Base-by-base conservation (phyloP, 2,888 invertebrate species). In the Amblyjoppa proteus region DNA sequence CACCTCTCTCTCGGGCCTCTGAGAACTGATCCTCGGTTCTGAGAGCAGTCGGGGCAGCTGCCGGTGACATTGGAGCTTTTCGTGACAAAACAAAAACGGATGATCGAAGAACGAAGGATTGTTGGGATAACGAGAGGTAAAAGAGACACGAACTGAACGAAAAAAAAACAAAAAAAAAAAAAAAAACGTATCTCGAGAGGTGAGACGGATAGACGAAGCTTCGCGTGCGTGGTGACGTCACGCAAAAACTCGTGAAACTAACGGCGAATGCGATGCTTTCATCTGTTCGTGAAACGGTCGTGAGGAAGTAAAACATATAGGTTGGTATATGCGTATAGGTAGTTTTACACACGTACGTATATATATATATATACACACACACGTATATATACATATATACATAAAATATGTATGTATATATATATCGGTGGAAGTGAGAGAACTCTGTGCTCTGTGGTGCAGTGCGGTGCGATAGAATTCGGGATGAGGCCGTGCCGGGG, bases 391-490 rank as follows among this genome's bases (percentile, higher is more conserved):
- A 75, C 31, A 61, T 6, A 61, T 49, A 38, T 31, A 53, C 38
- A 64, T 68, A 75, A 41, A 11, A 73, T 70, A 79, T 51, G 41
- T 28, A 61, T 45, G 58, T 81, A 70, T 61, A 84, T 71, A 77
- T 9, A 70, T 53, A 76, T 73, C 66, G 79, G 76, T 80, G 79
- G 58, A 82, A 82, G 85, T 79, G 79, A 79, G 79, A 80, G 79
- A 73, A 51, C 85, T 90, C 87, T 87, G 91, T 91, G 90, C 83
- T 86, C 86, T 88, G 89, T 91, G 90, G 90, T 91, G 91, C 91
- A 91, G 91, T 91, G 91, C 91, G 90, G 91, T 91, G 90, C 89
- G 88, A 89, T 89, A 89, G 87, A 90, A 83, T 83, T 87, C 71
- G 82, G 82, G 84, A 87, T 85, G 90, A 90, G 91, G 88, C 90